Conservation (phyloP, 2,113 vertebrate species). For the Corapipo altera region DNA sequence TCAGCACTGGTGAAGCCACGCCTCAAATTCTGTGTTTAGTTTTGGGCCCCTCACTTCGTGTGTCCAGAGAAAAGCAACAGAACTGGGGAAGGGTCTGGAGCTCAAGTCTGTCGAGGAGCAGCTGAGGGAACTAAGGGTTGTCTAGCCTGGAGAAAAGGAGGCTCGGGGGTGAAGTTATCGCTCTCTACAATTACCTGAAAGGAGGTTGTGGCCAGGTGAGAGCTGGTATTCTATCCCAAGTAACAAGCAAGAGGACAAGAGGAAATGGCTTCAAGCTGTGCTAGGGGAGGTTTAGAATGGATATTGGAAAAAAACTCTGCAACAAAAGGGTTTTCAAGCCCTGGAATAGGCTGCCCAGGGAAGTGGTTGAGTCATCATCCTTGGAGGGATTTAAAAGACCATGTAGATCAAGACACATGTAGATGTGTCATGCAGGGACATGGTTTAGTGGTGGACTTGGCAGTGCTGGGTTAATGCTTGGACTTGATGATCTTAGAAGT, state of each 20-base stretch:
- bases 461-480: neutral
- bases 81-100: neutral
- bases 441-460: neutral
- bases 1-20: neutral
- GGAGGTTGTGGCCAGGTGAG: neutral
- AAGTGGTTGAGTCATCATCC: neutral
- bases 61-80: neutral
- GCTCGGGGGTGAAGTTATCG: neutral
- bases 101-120: neutral
- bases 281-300: neutral
- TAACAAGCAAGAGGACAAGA: neutral
- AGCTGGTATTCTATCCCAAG: neutral
- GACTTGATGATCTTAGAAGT: neutral
- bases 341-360: neutral
- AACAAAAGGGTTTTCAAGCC: neutral
- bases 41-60: neutral
- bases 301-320: neutral
- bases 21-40: accelerated
- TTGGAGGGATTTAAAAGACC: neutral
- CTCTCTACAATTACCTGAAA: accelerated
- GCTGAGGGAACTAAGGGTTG: neutral
- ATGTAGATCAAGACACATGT: neutral
- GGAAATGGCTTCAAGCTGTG: neutral
- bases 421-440: neutral
- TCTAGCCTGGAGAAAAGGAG: neutral